Evolutionary conservation across 2,113 vertebrate genomes (phyloP).

Genomic region (Delphinapterus leucas): DNA sequence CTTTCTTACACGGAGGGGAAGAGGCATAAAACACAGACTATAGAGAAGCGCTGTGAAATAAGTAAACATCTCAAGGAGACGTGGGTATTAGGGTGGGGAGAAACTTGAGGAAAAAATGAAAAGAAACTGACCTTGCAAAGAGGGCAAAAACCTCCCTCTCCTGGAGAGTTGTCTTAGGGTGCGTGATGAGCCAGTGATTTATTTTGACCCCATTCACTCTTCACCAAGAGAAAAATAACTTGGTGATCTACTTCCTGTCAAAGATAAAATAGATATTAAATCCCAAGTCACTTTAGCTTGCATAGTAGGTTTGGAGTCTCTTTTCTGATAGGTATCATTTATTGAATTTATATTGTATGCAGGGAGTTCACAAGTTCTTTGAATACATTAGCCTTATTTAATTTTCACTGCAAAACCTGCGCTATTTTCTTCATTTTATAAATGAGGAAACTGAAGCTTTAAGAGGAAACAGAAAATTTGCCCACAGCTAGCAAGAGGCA

Average conservation of each 20-base stretch:
- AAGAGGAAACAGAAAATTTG: slow-evolving; percentile 7
- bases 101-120: not conserved
- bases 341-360: not conserved
- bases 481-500: not conserved
- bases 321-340: not conserved
- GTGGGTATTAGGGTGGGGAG: not conserved
- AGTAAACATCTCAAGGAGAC: slow-evolving; percentile 4
- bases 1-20: slow-evolving; percentile 54
- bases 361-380: not conserved
- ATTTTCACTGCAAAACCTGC: not conserved
- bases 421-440: not conserved
- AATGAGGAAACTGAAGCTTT: slow-evolving; percentile 14
- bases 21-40: slow-evolving; percentile 36
- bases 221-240: slow-evolving; percentile 45
- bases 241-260: not conserved
- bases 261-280: slow-evolving; percentile 3
- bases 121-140: slow-evolving; percentile 43
- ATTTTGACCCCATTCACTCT: slow-evolving; percentile 12
- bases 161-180: not conserved
- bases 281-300: not conserved
- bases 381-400: not conserved
- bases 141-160: not conserved
- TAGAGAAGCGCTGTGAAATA: slow-evolving; percentile 58
- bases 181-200: slow-evolving; percentile 49
- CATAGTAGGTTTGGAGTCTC: not conserved